Evolutionary conservation across 2,113 vertebrate species (phyloP).

Genomic region (Capreolus pygargus): DNA sequence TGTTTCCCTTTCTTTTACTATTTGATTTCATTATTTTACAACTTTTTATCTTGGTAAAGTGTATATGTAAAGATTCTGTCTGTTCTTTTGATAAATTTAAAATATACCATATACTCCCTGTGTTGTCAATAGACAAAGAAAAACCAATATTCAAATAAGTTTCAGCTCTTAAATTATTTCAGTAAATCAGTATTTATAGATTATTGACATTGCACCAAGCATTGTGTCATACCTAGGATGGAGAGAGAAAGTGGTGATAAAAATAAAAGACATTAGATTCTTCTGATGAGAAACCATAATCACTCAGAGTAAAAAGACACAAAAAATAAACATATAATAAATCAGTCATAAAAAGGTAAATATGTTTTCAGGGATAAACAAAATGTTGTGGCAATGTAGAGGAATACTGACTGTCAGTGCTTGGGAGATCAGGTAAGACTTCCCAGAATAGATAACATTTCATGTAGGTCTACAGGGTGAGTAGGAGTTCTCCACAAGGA

Average conservation of each 20-base stretch:
- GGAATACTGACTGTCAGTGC: background rate
- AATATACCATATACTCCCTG: background rate
- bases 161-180: background rate
- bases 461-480: background rate
- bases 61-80: background rate
- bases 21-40: background rate
- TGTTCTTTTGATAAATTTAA: constrained; percentile 27
- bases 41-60: background rate
- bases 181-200: background rate
- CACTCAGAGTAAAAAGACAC: background rate
- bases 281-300: background rate
- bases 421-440: background rate
- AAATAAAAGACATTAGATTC: background rate
- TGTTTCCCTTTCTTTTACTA: background rate
- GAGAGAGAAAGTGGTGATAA: background rate
- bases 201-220: background rate
- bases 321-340: background rate
- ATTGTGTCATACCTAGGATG: background rate
- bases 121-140: background rate
- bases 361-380: background rate
- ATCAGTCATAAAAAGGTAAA: background rate
- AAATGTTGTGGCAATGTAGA: background rate
- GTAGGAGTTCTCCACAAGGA: background rate
- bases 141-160: background rate
- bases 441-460: background rate